Conservation (phyloP, 2,797 vertebrate species). For the Cryptoprocta ferox region DNA sequence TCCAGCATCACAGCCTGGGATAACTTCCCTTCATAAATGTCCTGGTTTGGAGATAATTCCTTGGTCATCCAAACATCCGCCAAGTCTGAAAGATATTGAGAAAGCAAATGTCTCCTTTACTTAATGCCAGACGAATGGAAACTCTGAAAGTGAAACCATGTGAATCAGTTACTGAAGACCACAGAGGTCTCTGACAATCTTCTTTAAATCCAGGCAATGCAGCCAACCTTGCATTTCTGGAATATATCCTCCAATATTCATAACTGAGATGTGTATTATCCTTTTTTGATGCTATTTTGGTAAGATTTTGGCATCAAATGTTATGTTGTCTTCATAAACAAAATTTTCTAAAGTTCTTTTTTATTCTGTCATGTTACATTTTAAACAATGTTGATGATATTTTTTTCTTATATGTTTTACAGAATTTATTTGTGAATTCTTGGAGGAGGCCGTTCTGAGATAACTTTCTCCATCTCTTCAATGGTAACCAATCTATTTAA, state of each 20-base stretch:
- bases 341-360: neutral
- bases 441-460: neutral
- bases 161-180: neutral
- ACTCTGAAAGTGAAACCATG: neutral
- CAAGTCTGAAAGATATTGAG: conserved; percentile 63
- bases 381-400: neutral
- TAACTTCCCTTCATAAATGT: conserved; percentile 39
- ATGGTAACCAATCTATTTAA: neutral
- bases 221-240: neutral
- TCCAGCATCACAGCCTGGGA: neutral
- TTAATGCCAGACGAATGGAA: neutral
- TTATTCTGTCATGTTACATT: neutral
- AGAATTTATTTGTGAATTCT: neutral
- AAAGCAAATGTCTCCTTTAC: conserved; percentile 35
- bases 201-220: neutral
- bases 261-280: neutral
- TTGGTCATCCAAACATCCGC: neutral
- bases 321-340: neutral
- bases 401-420: conserved; percentile 1
- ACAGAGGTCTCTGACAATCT: neutral
- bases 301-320: neutral
- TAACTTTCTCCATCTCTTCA: neutral
- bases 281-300: neutral
- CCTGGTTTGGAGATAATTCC: neutral
- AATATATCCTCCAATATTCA: neutral